phyloP scores from a whole-genome alignment of 2,888 invertebrate species.

The Myathropa florea region DNA sequence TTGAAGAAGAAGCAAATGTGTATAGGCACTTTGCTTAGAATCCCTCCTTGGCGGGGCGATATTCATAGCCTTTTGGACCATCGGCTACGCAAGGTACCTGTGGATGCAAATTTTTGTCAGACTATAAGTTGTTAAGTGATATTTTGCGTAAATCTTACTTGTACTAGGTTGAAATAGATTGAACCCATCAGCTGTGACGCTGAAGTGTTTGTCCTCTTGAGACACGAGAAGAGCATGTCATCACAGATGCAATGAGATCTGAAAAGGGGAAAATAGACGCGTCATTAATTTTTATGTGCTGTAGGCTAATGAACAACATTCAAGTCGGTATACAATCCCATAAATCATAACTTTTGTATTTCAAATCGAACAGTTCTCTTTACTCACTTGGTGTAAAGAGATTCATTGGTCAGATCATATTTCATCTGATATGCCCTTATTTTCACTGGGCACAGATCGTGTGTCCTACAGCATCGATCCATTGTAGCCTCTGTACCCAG shows the following conservation, averaged over 20 bases:
- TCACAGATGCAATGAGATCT: slow-evolving; percentile 94
- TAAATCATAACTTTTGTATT: too few relatives aligned
- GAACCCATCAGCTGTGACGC: slow-evolving; percentile 89
- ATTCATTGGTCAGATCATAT: slow-evolving; percentile 92
- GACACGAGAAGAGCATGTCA: slow-evolving; percentile 89
- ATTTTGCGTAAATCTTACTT: slow-evolving; percentile 80
- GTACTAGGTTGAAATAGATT: slow-evolving; percentile 91
- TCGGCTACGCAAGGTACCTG: slow-evolving; percentile 78
- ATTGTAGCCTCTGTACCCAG: slow-evolving; percentile 87
- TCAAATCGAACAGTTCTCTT: too few relatives aligned
- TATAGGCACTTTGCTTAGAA: slow-evolving; percentile 73
- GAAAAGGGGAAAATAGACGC: slow-evolving; percentile 62
- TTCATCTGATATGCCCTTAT: slow-evolving; percentile 82
- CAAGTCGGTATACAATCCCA: too few relatives aligned
- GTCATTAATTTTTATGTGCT: too few relatives aligned
- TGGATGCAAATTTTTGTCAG: not conserved
- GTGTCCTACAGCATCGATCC: slow-evolving; percentile 93
- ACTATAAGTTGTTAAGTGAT: not conserved
- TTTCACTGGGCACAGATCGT: slow-evolving; percentile 94
- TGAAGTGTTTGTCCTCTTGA: slow-evolving; percentile 87
- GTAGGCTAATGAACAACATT: too few relatives aligned
- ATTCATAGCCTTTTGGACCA: slow-evolving; percentile 75
- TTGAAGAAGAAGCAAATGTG: not conserved
- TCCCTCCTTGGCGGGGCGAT: slow-evolving; percentile 78
- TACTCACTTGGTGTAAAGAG: slow-evolving; percentile 89